These are phyloP conservation scores for Malurus alboscapulatus DNA, from an alignment of 2,113 vertebrate genomes.

Conservation along the genomic window DNA sequence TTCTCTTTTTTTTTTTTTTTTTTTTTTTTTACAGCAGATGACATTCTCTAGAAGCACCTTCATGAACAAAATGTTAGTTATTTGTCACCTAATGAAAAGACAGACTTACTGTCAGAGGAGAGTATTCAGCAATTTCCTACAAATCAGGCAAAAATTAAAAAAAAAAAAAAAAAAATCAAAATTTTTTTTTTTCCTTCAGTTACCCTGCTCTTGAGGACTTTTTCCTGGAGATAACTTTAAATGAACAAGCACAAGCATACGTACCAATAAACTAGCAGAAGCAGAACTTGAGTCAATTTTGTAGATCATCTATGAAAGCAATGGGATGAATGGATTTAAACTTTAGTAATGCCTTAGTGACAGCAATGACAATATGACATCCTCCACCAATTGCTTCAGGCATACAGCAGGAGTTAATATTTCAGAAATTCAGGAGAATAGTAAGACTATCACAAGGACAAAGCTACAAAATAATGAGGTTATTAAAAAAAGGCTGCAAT, in stretches of 20 bases:
- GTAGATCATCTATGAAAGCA: background rate
- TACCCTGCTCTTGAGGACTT: background rate
- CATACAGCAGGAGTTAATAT: constrained; percentile 7
- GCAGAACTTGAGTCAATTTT: background rate
- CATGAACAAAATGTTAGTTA: background rate
- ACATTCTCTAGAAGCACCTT: background rate
- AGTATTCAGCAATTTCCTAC: background rate
- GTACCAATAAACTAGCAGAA: background rate
- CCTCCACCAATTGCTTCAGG: background rate
- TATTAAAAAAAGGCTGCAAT: background rate
- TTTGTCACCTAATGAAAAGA: background rate
- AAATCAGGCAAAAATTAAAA: background rate
- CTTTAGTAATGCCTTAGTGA: background rate
- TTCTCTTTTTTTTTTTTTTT: background rate
- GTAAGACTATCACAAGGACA: background rate
- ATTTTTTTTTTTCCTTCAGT: background rate
- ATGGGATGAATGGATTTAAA: background rate
- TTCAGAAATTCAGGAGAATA: constrained; percentile 22
- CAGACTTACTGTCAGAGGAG: background rate
- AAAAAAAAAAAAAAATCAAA: background rate
- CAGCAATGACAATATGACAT: background rate
- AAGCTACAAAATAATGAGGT: background rate
- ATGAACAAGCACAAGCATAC: background rate
- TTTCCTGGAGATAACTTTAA: background rate
- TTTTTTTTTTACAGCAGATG: background rate